These are phyloP conservation scores for Mimumesa dahlbomi DNA, from an alignment of 2,888 invertebrate genomes.

Conservation along the genomic window DNA sequence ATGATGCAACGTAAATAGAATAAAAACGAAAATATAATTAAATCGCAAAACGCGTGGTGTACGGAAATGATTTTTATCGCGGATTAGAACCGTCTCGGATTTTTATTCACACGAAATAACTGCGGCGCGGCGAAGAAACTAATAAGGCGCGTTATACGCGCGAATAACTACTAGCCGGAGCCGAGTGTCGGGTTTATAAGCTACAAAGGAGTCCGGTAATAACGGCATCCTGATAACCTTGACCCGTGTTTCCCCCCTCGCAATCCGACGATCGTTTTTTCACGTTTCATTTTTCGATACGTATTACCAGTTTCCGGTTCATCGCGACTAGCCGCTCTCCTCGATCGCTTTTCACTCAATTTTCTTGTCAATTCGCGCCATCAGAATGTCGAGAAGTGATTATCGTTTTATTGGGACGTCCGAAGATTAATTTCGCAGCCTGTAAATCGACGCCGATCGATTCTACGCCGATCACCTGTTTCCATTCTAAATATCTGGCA, in stretches of 20 bases:
- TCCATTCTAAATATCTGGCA: too few species aligned
- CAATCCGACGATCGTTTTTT: not conserved
- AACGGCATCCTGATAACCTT: conserved; percentile 57
- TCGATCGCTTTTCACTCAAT: too few species aligned
- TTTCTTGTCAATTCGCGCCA: too few species aligned
- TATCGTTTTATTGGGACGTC: too few species aligned
- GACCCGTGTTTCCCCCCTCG: not conserved
- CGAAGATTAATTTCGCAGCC: too few species aligned
- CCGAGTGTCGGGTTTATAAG: conserved; percentile 48
- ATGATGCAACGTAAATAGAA: too few species aligned
- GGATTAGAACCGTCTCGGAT: conserved; percentile 34
- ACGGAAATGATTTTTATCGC: conserved; percentile 5
- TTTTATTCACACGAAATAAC: conserved; percentile 36
- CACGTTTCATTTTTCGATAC: not conserved
- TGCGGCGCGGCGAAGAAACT: conserved; percentile 12
- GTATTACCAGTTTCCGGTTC: not conserved
- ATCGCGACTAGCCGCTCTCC: too few species aligned
- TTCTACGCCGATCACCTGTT: too few species aligned
- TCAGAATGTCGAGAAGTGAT: too few species aligned
- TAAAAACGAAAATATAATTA: too few species aligned
- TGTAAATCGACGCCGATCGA: too few species aligned
- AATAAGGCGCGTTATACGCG: conserved; percentile 33
- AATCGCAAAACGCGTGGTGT: too few species aligned
- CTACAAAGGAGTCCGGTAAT: conserved; percentile 56
- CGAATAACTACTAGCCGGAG: conserved; percentile 4